Base-by-base conservation (phyloP, 2,113 vertebrate genomes). In the Suncus etruscus region DNA sequence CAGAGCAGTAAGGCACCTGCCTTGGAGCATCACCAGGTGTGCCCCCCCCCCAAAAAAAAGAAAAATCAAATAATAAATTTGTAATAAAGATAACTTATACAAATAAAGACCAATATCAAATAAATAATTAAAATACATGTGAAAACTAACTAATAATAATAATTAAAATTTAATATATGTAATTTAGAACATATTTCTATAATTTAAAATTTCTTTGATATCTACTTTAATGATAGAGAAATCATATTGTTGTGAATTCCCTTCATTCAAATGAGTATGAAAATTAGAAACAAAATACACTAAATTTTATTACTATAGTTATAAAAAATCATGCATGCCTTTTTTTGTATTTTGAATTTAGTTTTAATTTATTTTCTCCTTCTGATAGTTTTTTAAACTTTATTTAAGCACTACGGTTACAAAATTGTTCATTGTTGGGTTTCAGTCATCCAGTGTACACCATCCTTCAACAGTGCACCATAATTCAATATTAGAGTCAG, bases 201-300 rank as follows among this genome's bases (percentile, higher is more conserved):
- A 39, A 87, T 54, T 25, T 72, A 22, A 72, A 70, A 16, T 11
- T 3, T 91, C 11, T 82, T 14, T 85, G 50, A 24, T 45, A 22
- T 81, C 32, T 69, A 84, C 15, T 15, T 76, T 91, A n/a, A 66
- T 47, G 45, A 6, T 54, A 54, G 39, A 82, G 16, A 9, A 14
- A 66, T 81, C 90, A 29, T 0, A 74, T 61, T 68, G 32, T 50
- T 77, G 25, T 77, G 14, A 29, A 45, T 82, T 93, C 84, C 91
- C 66, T 91, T 93, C 51, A 87, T 68, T 86, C 50, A 74, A 92
- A 83, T 81, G 54, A 29, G 45, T 82, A 69, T 69, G 86, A 85
- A 83, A 94, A 92, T 93, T 89, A 29, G 39, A 91, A 95, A 91
- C 18, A 87, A 95, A 83, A 89, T 12, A 47, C 29, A 77, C 58